Percentiles rank a stretch among this genome's conserved stretches.
phyloP scores from a whole-genome alignment of 2,113 vertebrate genomes.

The Lamprotornis superbus region DNA sequence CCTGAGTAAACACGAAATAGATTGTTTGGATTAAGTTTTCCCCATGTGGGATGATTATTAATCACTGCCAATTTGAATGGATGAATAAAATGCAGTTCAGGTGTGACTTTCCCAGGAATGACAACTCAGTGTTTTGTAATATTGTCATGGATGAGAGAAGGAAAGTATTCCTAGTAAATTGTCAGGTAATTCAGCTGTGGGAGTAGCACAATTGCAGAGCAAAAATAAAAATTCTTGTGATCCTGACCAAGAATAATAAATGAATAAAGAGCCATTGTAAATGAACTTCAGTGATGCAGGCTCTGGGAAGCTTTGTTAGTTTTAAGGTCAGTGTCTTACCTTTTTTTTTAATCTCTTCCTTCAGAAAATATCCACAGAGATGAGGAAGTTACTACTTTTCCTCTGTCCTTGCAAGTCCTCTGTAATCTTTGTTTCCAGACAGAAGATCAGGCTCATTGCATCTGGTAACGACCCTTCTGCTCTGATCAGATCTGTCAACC shows the following conservation, averaged over 20 bases:
- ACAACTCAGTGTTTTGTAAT: not conserved
- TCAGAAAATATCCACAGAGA: not conserved
- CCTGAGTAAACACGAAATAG: not conserved
- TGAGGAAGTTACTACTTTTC: not conserved
- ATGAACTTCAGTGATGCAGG: not conserved
- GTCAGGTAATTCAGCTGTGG: not conserved
- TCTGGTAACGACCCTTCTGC: not conserved
- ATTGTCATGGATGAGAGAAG: not conserved
- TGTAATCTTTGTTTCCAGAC: not conserved
- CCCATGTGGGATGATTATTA: not conserved
- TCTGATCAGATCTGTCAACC: not conserved
- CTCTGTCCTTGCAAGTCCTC: not conserved
- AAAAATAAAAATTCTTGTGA: not conserved
- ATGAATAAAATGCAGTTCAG: not conserved
- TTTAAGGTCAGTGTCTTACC: not conserved
- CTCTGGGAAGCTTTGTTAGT: not conserved
- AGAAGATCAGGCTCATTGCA: not conserved
- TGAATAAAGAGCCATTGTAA: accelerated
- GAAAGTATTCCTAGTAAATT: not conserved
- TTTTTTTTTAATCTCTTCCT: not conserved
- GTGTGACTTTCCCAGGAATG: not conserved
- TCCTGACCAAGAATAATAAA: not conserved
- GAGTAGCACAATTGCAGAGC: accelerated
- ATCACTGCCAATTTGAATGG: not conserved
- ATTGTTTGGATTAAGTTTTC: not conserved